These are phyloP conservation scores for Monopis laevigella DNA, from an alignment of 2,888 invertebrate species.

Conservation along the genomic window DNA sequence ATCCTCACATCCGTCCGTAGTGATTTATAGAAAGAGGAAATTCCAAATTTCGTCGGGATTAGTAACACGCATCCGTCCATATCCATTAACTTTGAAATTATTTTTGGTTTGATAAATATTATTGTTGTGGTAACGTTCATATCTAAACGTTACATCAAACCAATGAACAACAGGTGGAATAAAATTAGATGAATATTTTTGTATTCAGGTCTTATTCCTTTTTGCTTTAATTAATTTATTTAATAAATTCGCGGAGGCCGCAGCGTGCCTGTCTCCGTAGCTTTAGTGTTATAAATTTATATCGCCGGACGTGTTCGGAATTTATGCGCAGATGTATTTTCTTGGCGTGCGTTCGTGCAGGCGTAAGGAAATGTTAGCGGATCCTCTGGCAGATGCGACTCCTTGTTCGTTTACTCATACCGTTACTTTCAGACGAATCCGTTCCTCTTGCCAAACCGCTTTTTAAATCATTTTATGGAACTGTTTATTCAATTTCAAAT, in stretches of 20 bases:
- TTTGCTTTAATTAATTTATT: slow-evolving; percentile 57
- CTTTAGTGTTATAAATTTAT: slow-evolving; percentile 58
- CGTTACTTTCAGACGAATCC: slow-evolving; percentile 1
- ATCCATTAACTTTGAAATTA: no score
- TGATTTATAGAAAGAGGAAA: no score
- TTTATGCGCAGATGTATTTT: slow-evolving; percentile 50
- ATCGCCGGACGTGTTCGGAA: slow-evolving; percentile 55
- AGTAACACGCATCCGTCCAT: no score
- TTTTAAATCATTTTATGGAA: not conserved
- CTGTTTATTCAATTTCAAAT: no score
- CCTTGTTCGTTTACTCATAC: slow-evolving; percentile 12
- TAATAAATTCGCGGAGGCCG: slow-evolving; percentile 51
- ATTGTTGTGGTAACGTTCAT: no score
- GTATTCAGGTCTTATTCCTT: slow-evolving; percentile 44
- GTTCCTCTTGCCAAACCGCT: not conserved
- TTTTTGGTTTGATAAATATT: no score
- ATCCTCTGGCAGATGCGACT: slow-evolving; percentile 31
- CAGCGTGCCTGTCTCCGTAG: slow-evolving; percentile 45
- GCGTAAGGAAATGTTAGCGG: slow-evolving; percentile 26
- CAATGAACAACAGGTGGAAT: slow-evolving; percentile 3
- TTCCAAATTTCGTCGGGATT: no score
- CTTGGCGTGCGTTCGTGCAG: slow-evolving; percentile 39
- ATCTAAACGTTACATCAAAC: no score
- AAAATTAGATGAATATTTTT: slow-evolving; percentile 15
- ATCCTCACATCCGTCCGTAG: no score